Conservation (phyloP, 2,888 invertebrate species). For the Leuctra nigra region DNA sequence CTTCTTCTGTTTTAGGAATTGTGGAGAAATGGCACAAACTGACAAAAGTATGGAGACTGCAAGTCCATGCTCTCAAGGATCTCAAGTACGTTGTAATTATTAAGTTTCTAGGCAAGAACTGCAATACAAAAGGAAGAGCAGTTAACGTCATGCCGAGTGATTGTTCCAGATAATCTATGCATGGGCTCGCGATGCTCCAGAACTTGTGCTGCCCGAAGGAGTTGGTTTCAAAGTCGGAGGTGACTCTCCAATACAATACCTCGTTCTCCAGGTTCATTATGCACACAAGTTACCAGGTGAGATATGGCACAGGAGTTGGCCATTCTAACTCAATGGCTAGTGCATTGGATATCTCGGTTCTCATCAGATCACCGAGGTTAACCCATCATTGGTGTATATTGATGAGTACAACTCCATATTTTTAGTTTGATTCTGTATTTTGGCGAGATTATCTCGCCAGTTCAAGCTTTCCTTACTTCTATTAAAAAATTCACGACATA, state of each 20-base stretch:
- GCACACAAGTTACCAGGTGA: slow-evolving; percentile 41
- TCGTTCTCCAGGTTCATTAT: slow-evolving; percentile 93
- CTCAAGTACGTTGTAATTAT: slow-evolving; percentile 47
- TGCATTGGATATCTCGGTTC: too few species aligned
- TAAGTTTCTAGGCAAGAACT: background rate
- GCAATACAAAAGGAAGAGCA: too few species aligned
- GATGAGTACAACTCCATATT: too few species aligned
- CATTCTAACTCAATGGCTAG: too few species aligned
- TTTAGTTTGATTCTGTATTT: too few species aligned
- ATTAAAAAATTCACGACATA: too few species aligned
- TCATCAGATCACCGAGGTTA: too few species aligned
- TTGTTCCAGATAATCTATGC: slow-evolving; percentile 88
- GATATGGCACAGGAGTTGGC: too few species aligned
- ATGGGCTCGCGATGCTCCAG: slow-evolving; percentile 90
- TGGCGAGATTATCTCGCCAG: too few species aligned
- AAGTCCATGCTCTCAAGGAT: slow-evolving; percentile 68
- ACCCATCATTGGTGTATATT: too few species aligned
- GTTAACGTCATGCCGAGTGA: too few species aligned
- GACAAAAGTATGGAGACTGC: slow-evolving; percentile 47
- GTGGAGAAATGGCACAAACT: slow-evolving; percentile 80
- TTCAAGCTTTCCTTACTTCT: too few species aligned
- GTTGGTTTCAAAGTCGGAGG: slow-evolving; percentile 92
- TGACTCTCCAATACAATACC: slow-evolving; percentile 72
- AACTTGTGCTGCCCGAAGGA: slow-evolving; percentile 68
- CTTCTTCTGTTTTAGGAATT: slow-evolving; percentile 60